Evolutionary conservation across 2,888 invertebrate species (phyloP), one percentile per base, ranked within the genome.

Genomic region (Stenodema calcarata): DNA sequence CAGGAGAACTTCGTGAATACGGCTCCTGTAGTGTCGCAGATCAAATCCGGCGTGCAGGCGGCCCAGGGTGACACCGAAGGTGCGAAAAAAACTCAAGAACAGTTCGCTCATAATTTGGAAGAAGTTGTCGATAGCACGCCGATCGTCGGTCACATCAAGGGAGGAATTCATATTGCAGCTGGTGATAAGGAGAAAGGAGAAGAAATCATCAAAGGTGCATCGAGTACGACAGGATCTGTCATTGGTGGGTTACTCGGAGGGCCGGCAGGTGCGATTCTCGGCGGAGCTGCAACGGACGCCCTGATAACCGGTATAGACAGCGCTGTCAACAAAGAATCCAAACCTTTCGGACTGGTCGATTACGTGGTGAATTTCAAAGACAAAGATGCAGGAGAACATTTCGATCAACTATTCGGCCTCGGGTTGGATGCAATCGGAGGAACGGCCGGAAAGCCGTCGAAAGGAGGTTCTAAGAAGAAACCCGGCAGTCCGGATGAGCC

Each of bases 381-480:
- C 41, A 82, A 82, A 82, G 82, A 82, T 41, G 69, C 82, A 14
- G 82, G 82, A n/a, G 82, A 82, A 41, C 82, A 82, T 69, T 82
- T 82, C 42, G 82, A 82, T 16, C 69, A 69, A 82, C n/a, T 54
- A 6, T 35, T 82, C 62, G 82, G 82, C 16, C 11, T 69, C 1
- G 82, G 82, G n/a, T 14, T 42, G 70, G 82, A 82, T 42, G 18
- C 18, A 9, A 12, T 82, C 0, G 82, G 82, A 11, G 73, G 73
- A 35, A 30, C 73, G 0, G 41, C n/a, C 9, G 73, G 35, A 1
- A 82, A 82, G 16, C 12, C 11, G 0, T n/a, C 54, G 1, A 28
- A 50, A 6, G 62, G 62, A 69, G 69, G 69, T 2, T n/a, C 23
- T 16, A 30, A 50, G 27, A 42, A 82, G 9, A 82, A 82, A n/a